Evolutionary conservation across 2,888 invertebrate species (phyloP).

Genomic region (Himalopsyche kuldschensis): DNA sequence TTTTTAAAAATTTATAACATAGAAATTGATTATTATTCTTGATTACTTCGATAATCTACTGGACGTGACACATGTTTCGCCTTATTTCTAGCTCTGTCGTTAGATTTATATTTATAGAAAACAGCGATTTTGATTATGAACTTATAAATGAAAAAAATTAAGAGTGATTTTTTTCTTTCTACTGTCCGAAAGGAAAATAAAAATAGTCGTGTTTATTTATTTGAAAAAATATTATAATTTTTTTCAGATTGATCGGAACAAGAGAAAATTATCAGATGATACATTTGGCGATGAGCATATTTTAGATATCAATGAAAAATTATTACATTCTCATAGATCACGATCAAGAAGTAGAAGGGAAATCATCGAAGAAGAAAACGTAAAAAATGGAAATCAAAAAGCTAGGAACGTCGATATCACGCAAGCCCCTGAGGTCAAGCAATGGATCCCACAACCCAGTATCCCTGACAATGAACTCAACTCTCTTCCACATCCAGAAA

Average conservation of each 20-base stretch:
- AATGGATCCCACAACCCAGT: constrained; percentile 55
- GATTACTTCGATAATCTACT: no score
- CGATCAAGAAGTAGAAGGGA: constrained; percentile 48
- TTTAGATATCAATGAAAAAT: background rate
- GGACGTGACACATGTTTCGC: no score
- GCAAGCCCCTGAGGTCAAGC: constrained; percentile 45
- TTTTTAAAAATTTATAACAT: no score
- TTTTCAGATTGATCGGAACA: background rate
- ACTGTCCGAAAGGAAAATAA: no score
- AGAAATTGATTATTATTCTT: no score
- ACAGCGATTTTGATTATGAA: no score
- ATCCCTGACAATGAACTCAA: constrained; percentile 49
- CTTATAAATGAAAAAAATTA: no score
- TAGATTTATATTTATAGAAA: no score
- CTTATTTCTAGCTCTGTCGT: no score
- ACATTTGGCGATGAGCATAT: background rate
- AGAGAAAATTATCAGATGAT: background rate
- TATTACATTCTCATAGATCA: background rate
- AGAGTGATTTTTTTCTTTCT: no score
- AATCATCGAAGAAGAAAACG: constrained; percentile 54
- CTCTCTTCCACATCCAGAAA: constrained; percentile 40
- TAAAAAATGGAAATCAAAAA: constrained; percentile 49
- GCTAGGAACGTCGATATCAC: constrained; percentile 42
- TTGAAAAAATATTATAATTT: no score
- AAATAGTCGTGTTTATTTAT: no score